Conservation (phyloP, 2,797 vertebrate genomes). For the Alexandromys oeconomus region DNA sequence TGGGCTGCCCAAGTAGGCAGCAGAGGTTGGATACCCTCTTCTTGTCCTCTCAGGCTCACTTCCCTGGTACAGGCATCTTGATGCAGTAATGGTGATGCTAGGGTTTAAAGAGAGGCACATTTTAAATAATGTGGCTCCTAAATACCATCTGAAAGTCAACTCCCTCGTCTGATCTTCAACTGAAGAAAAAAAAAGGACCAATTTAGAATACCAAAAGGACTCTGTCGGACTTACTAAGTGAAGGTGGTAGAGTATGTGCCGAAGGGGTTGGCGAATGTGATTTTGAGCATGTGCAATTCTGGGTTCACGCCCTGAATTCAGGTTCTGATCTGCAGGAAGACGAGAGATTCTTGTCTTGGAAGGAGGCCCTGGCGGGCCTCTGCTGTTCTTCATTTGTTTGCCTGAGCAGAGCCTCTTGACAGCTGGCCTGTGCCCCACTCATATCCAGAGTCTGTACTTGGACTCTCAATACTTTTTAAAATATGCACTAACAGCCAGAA, state of each 20-base stretch:
- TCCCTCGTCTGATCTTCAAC: constrained; percentile 71
- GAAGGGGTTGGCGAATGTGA: constrained; percentile 44
- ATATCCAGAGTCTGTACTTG: not conserved
- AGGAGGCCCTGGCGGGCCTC: not conserved
- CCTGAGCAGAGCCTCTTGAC: not conserved
- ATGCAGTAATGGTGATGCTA: not conserved
- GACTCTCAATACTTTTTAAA: not conserved
- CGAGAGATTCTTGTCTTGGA: not conserved
- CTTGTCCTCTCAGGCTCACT: not conserved
- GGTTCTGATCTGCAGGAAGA: not conserved
- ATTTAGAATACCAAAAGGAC: constrained; percentile 61
- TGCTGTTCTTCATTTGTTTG: not conserved
- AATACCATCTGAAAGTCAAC: constrained; percentile 78
- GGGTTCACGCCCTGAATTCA: constrained; percentile 36
- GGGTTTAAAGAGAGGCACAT: constrained; percentile 61
- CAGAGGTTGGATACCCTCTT: not conserved
- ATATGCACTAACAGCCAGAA: not conserved
- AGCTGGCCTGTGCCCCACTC: not conserved
- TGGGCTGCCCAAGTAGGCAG: not conserved
- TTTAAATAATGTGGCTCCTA: constrained; percentile 69
- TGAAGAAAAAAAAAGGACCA: constrained; percentile 61
- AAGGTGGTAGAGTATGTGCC: constrained; percentile 34
- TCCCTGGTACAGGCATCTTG: constrained; percentile 6
- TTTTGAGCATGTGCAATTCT: not conserved
- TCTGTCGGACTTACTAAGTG: constrained; percentile 62